phyloP scores from a whole-genome alignment of 2,113 vertebrate genomes.

The Albula goreensis region DNA sequence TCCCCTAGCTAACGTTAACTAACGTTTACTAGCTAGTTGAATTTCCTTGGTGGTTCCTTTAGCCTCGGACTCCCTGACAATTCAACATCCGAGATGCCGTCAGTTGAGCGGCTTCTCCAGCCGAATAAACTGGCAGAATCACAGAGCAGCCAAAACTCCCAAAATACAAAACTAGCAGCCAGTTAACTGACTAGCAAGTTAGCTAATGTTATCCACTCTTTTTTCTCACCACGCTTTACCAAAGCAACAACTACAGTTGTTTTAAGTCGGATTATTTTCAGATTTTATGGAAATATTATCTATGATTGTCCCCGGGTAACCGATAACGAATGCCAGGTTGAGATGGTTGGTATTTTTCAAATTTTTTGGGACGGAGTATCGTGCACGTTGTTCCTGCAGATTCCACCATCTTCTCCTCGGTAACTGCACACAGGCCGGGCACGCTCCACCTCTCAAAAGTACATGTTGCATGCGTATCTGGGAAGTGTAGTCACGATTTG shows the following conservation, averaged over 20 bases:
- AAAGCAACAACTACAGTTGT: not conserved
- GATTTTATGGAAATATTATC: slow-evolving; percentile 60
- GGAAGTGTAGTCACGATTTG: slow-evolving; percentile 41
- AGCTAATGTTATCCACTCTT: slow-evolving; percentile 19
- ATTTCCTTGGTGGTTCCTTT: not conserved
- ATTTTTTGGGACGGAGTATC: slow-evolving; percentile 66
- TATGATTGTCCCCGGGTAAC: slow-evolving; percentile 69
- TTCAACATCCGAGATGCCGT: not conserved
- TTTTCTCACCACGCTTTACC: slow-evolving; percentile 35
- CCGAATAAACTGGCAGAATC: not conserved
- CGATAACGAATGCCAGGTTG: slow-evolving; percentile 63
- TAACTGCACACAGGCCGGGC: slow-evolving; percentile 49
- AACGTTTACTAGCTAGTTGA: too few species aligned
- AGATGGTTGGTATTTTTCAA: slow-evolving; percentile 56
- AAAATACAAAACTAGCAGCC: not conserved
- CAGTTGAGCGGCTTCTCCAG: not conserved
- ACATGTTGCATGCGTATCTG: slow-evolving; percentile 6
- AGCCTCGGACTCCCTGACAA: not conserved
- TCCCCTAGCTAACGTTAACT: not conserved
- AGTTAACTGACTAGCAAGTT: not conserved
- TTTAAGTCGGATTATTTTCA: not conserved
- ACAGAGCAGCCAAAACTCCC: not conserved
- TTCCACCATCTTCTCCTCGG: slow-evolving; percentile 75
- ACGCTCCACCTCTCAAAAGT: slow-evolving; percentile 36
- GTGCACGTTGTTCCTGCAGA: slow-evolving; percentile 62